Conservation (phyloP, 2,113 vertebrate genomes). For the Psilopsiagon aurifrons region DNA sequence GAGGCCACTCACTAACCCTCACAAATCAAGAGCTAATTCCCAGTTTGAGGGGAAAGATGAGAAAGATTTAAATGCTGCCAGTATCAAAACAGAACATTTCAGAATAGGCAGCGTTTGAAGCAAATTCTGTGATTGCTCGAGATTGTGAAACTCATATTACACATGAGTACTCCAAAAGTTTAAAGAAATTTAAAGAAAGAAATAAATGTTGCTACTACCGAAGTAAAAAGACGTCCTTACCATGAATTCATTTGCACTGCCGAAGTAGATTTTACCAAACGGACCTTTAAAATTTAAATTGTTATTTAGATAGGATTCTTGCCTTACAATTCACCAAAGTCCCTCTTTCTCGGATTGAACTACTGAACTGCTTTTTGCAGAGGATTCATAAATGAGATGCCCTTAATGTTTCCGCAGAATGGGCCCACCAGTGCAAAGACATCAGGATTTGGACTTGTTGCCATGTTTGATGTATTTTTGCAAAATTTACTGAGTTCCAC, state of each 20-base stretch:
- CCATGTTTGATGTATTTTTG: not conserved
- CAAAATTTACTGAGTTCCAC: not conserved
- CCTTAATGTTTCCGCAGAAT: not conserved
- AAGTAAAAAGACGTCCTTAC: not conserved
- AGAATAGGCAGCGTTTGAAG: not conserved
- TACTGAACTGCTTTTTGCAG: not conserved
- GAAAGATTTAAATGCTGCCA: conserved; percentile 25
- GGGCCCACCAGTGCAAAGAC: not conserved
- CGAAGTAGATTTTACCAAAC: not conserved
- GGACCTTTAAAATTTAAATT: not conserved
- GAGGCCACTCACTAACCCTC: not conserved
- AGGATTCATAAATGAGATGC: not conserved
- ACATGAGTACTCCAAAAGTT: not conserved
- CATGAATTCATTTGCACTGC: not conserved
- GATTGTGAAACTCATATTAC: conserved; percentile 23
- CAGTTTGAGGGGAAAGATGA: conserved; percentile 25
- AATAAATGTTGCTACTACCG: not conserved
- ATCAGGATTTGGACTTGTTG: not conserved
- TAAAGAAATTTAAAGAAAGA: not conserved
- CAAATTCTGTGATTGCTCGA: conserved; percentile 23
- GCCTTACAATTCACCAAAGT: not conserved
- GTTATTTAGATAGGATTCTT: not conserved
- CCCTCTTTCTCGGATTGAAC: not conserved
- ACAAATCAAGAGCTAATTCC: conserved; percentile 26
- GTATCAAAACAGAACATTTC: conserved; percentile 5